Base-by-base conservation (phyloP, 2,113 vertebrate species). In the Salminus brasiliensis region DNA sequence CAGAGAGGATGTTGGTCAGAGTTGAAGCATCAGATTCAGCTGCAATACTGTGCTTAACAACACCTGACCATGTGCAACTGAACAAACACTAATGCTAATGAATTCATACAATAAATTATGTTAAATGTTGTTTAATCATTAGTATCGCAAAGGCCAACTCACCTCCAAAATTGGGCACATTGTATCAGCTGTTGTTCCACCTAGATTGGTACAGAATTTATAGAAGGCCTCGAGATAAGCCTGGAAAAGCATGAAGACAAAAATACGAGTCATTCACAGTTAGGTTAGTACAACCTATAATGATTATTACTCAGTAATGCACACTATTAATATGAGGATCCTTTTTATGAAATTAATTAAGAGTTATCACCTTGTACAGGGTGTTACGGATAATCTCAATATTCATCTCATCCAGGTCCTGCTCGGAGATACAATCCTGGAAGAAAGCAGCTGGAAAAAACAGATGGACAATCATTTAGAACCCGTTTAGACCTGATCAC, bases 121-220 rank as follows among this genome's bases (percentile, higher is more conserved):
- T n/a, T n/a, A n/a, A n/a, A n/a, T n/a, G n/a, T n/a, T n/a, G n/a
- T n/a, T n/a, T n/a, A n/a, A n/a, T n/a, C n/a, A n/a, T n/a, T n/a
- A n/a, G n/a, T n/a, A n/a, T n/a, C n/a, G 9, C 49, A 72, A 41
- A 59, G 3, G 3, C 21, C 36, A 30, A 49, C 67, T 90, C 84
- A 98, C 98, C 95, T 99, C 98, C 80, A 99, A 88, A 81, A 99
- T 99, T 0, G 97, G 98, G 88, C 98, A 99, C 98, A 99, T 99
- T 78, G 96, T 96, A 45, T 98, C 96, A 0, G 95, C 97, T 0
- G 98, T 99, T 63, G 97, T 99, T 81, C 98, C 98, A 29, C 98
- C 97, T n/a, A 99, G 87, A 0, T 91, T 90, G 60, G 95, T 95
- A 88, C 98, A 99, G 93, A 99, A 98, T 83, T 98, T 99, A 87